Conservation (phyloP, 1,140 invertebrate species). For the Pygmarrhopalites habei region DNA sequence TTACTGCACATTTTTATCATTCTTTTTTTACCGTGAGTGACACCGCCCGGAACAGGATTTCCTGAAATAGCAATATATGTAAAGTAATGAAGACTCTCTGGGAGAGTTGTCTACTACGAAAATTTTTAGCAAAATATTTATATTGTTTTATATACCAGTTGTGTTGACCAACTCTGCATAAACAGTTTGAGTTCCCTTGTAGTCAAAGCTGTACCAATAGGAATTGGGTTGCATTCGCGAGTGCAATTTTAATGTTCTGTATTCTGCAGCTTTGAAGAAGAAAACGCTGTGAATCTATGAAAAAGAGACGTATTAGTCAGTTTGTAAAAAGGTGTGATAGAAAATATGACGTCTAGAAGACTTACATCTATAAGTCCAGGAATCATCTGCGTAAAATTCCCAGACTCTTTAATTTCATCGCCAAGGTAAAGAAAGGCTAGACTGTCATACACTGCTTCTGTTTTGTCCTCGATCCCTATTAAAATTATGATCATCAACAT, state of each 20-base stretch:
- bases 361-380: conserved; percentile 37
- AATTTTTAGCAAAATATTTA: too few species aligned
- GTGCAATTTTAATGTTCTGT: conserved; percentile 28
- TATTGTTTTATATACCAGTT: too few species aligned
- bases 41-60: conserved; percentile 18
- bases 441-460: conserved; percentile 27
- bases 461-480: conserved; percentile 18
- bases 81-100: too few species aligned
- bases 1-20: too few species aligned
- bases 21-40: conserved; percentile 33
- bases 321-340: neutral
- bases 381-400: conserved; percentile 23
- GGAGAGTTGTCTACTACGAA: too few species aligned
- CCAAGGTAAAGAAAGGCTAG: conserved; percentile 22
- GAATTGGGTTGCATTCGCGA: conserved; percentile 19
- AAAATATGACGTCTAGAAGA: neutral
- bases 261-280: conserved; percentile 35
- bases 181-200: conserved; percentile 8
- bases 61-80: too few species aligned
- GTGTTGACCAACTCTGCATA: conserved; percentile 1
- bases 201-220: conserved; percentile 35
- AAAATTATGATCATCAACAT: neutral
- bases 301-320: neutral
- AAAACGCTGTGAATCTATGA: conserved; percentile 27
- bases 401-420: conserved; percentile 2